phyloP scores from a whole-genome alignment of 1,140 invertebrate species.

The Scaptomyza pallida region DNA sequence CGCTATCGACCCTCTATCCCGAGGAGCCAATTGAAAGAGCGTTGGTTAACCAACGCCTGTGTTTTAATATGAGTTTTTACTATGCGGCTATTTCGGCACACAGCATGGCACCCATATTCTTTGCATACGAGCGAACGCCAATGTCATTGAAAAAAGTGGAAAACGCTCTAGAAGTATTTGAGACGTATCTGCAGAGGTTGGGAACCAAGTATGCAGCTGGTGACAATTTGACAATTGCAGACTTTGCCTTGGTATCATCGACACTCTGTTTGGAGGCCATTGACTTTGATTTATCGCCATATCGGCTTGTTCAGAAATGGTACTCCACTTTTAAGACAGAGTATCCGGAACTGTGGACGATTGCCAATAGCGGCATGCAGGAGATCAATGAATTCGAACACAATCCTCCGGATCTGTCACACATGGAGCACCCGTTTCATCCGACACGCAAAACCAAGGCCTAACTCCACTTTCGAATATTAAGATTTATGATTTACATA shows the following conservation, averaged over 20 bases:
- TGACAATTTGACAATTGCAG: constrained; percentile 89
- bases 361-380: constrained; percentile 87
- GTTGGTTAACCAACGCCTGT: constrained; percentile 90
- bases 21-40: constrained; percentile 88
- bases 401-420: constrained; percentile 88
- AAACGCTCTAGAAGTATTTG: constrained; percentile 88
- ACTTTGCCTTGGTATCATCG: constrained; percentile 88
- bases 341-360: constrained; percentile 88
- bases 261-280: constrained; percentile 90
- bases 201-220: constrained; percentile 88
- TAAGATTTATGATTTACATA: constrained; percentile 33
- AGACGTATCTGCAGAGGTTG: constrained; percentile 87
- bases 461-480: constrained; percentile 18
- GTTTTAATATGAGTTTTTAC: constrained; percentile 90
- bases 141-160: constrained; percentile 87
- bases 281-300: constrained; percentile 87
- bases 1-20: constrained; percentile 87
- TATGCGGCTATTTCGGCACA: constrained; percentile 88
- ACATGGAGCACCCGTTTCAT: constrained; percentile 89
- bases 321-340: constrained; percentile 88
- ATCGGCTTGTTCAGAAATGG: constrained; percentile 86
- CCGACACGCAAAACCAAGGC: constrained; percentile 85
- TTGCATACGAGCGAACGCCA: constrained; percentile 88
- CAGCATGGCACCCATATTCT: constrained; percentile 88
- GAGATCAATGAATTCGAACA: constrained; percentile 87